Evolutionary conservation across 2,888 invertebrate genomes (phyloP).

Genomic region (Deladenus siricidicola): DNA sequence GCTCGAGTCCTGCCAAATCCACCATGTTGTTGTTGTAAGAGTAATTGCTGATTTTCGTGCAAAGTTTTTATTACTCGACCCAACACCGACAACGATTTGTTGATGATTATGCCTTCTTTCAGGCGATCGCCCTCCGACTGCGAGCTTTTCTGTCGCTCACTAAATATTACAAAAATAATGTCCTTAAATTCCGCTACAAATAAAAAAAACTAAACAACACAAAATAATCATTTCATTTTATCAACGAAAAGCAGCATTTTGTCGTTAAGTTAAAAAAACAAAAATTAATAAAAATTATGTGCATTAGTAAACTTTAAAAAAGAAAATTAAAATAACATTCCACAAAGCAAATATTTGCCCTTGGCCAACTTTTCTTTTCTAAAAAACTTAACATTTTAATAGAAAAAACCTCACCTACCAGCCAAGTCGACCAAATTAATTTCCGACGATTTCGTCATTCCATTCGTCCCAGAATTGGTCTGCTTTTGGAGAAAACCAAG

Average conservation of each 20-base stretch:
- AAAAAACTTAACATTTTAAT: not conserved
- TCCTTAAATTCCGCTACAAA: conserved; percentile 1
- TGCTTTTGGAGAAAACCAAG: conserved; percentile 59
- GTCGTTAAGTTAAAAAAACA: too few species aligned
- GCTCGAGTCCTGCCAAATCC: too few species aligned
- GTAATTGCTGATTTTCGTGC: conserved; percentile 49
- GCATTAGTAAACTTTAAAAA: too few species aligned
- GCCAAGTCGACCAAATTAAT: conserved; percentile 62
- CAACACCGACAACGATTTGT: conserved; percentile 59
- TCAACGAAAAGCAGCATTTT: too few species aligned
- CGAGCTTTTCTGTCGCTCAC: conserved; percentile 59
- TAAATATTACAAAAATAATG: conserved; percentile 38
- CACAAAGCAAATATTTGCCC: too few species aligned
- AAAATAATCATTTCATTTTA: too few species aligned
- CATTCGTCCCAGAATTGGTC: conserved; percentile 55
- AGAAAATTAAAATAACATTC: too few species aligned
- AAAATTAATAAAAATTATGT: too few species aligned
- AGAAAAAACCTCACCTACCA: conserved; percentile 50
- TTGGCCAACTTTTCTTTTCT: too few species aligned
- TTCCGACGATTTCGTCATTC: conserved; percentile 57
- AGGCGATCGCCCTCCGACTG: conserved; percentile 60
- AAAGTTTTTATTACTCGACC: conserved; percentile 58
- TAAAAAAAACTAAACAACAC: too few species aligned
- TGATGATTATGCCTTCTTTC: conserved; percentile 60
- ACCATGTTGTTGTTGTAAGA: not conserved